Base-by-base conservation (phyloP, 2,888 invertebrate genomes). In the Hirtodrosophila histrioides region DNA sequence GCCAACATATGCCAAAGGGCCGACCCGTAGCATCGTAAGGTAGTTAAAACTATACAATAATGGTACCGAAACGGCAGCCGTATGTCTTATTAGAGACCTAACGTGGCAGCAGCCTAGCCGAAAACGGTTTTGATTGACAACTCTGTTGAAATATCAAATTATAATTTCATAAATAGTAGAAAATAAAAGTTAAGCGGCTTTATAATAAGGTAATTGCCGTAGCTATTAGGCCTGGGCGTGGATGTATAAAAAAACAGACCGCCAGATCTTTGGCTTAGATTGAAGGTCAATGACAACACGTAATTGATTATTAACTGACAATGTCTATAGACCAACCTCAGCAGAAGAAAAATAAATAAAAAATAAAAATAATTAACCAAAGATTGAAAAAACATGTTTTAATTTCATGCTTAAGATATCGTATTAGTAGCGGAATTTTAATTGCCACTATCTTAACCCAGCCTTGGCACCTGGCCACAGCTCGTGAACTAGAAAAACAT, bases 101-200 rank as follows among this genome's bases (percentile, higher is more conserved):
- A 74, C 29, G 58, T 43, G 76, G 49, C 48, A 17, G 17, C 17
- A 17, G 17, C 17, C 17, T 17, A 17, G 17, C 17, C 17, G 17
- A 17, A 49, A 23, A 11, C 33, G 45, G 24, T 49, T 72, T 58
- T 86, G 89, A 86, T 88, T 88, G 86, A 88, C 89, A 87, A 88
- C 88, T 76, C 74, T 84, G 88, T 88, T 87, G 87, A 88, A 86
- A 88, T 88, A 85, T 88, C 66, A 88, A 85, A 85, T 85, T 85
- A 88, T 81, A 64, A 78, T 77, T 86, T 78, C 73, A 82, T 84
- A 86, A 81, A 83, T 77, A 73, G 76, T 8, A 44, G 64, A 69
- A 72, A 83, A 73, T 73, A 70, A 72, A 76, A 68, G 67, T 75
- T 86, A 81, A 88, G 75, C 70, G 69, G 78, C 87, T 86, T 86